phyloP scores from a whole-genome alignment of 2,797 vertebrate genomes.

The Pelodytes ibericus region DNA sequence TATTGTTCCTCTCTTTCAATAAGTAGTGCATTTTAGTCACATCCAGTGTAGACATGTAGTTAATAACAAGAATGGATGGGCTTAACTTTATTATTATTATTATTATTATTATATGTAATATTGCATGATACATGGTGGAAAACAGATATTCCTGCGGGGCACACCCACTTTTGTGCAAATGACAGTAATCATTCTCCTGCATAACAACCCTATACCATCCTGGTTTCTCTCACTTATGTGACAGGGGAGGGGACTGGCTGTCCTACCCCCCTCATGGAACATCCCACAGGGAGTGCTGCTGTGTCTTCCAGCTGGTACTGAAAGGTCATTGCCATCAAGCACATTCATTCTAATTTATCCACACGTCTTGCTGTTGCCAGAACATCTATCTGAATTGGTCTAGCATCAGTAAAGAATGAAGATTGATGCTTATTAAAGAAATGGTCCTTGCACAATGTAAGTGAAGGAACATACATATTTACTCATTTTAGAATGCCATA shows the following conservation, averaged over 20 bases:
- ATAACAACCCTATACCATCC: constrained; percentile 8
- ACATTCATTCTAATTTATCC: constrained; percentile 43
- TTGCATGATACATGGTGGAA: too few relatives aligned
- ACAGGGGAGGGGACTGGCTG: constrained; percentile 19
- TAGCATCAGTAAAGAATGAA: constrained; percentile 32
- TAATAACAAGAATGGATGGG: too few relatives aligned
- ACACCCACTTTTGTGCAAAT: constrained; percentile 12
- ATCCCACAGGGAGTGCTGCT: constrained; percentile 57
- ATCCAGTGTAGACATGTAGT: too few relatives aligned
- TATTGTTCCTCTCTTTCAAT: too few relatives aligned
- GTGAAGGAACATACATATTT: constrained; percentile 1
- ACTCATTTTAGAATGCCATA: neutral
- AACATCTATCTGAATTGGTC: constrained; percentile 32
- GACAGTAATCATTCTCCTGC: constrained; percentile 7
- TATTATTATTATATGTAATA: too few relatives aligned
- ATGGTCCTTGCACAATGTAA: constrained; percentile 27
- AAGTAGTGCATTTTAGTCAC: too few relatives aligned
- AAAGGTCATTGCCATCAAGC: constrained; percentile 66
- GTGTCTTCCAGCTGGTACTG: constrained; percentile 65
- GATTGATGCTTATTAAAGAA: constrained; percentile 5
- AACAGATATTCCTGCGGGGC: too few relatives aligned
- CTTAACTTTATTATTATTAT: too few relatives aligned
- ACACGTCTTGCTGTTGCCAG: constrained; percentile 29
- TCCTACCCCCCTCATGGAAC: constrained; percentile 46
- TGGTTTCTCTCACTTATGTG: constrained; percentile 2